Evolutionary conservation across 2,113 vertebrate species (phyloP).

Genomic region (Hiodon alosoides): DNA sequence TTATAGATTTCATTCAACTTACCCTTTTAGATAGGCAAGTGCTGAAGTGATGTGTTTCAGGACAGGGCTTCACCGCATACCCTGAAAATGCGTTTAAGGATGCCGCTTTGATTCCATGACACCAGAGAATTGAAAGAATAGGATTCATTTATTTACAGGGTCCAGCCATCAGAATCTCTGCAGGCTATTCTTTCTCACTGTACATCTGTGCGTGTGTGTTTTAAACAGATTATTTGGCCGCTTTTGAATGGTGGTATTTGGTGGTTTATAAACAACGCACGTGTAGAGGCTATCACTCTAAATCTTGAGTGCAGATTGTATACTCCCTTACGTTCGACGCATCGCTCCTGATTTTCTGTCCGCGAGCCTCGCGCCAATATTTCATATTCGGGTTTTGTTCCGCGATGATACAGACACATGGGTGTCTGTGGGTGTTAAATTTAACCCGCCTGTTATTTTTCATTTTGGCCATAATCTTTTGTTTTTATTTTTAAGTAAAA

Average conservation of each 20-base stretch:
- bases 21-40: too few relatives aligned
- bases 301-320: conserved; percentile 43
- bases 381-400: conserved; percentile 32
- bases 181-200: conserved; percentile 48
- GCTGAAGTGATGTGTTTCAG: too few relatives aligned
- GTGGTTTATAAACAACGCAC: conserved; percentile 48
- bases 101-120: conserved; percentile 31
- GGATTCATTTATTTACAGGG: conserved; percentile 48
- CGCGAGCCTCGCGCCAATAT: conserved; percentile 34
- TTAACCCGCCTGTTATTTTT: too few relatives aligned
- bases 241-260: conserved; percentile 43
- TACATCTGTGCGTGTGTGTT: conserved; percentile 47
- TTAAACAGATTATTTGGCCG: conserved; percentile 55
- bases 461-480: too few relatives aligned
- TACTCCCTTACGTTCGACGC: conserved; percentile 44
- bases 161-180: conserved; percentile 35
- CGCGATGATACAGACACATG: not conserved
- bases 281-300: conserved; percentile 40
- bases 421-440: not conserved
- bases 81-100: not conserved
- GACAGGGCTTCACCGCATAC: too few relatives aligned
- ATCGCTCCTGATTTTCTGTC: conserved; percentile 43
- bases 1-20: too few relatives aligned
- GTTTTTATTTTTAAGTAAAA: too few relatives aligned
- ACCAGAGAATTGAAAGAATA: conserved; percentile 28